phyloP scores from a whole-genome alignment of 2,888 invertebrate genomes.

The Nebria brevicollis region DNA sequence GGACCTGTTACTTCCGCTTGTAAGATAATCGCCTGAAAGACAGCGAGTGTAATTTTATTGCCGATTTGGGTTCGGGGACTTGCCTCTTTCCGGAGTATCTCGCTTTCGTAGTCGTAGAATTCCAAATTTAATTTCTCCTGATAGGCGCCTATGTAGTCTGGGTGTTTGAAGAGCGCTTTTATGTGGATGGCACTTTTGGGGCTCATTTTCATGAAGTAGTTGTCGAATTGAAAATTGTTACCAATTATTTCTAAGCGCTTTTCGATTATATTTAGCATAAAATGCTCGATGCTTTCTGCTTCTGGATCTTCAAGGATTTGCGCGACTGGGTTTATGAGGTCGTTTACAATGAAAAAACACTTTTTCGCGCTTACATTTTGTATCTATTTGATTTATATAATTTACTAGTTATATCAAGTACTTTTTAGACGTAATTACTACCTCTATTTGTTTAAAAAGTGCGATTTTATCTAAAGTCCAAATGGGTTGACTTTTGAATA shows the following conservation, averaged over 20 bases:
- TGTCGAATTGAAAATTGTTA: conserved; percentile 50
- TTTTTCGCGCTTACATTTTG: not conserved
- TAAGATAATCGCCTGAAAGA: conserved; percentile 48
- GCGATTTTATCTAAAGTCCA: conserved; percentile 9
- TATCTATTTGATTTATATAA: conserved; percentile 10
- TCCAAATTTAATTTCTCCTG: conserved; percentile 47
- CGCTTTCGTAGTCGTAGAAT: conserved; percentile 30
- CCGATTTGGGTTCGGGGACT: not conserved
- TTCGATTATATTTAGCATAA: conserved; percentile 48
- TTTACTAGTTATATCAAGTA: not conserved
- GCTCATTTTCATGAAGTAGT: conserved; percentile 48
- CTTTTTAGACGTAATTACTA: not conserved
- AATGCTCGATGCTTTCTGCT: not conserved
- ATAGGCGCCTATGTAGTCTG: conserved; percentile 50
- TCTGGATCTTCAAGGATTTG: not conserved
- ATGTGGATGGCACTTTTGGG: conserved; percentile 46
- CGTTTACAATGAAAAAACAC: not conserved
- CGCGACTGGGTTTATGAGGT: not conserved
- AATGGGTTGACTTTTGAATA: conserved; percentile 36
- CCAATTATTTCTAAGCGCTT: conserved; percentile 50
- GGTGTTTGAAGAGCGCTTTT: conserved; percentile 50
- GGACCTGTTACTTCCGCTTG: conserved; percentile 50
- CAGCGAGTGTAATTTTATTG: too few relatives aligned
- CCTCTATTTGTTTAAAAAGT: not conserved
- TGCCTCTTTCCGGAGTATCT: conserved; percentile 12